Evolutionary conservation across 2,113 vertebrate genomes (phyloP), one percentile per base, ranked within the genome.

Genomic region (Albula goreensis): DNA sequence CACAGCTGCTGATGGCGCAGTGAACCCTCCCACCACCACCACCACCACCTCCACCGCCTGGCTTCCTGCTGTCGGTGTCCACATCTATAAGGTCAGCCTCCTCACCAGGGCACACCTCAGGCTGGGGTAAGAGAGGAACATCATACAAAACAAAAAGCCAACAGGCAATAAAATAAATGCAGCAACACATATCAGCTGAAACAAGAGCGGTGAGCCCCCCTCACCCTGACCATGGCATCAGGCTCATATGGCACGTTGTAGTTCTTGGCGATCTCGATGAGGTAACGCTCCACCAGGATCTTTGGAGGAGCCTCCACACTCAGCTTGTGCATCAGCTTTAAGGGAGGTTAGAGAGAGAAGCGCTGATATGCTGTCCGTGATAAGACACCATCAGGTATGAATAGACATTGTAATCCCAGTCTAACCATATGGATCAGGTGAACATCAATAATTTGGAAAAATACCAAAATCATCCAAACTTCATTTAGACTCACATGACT

Each of bases 251-350:
- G 97, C 7, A 99, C 98, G 4, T 97, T 99, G 88, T 99, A 99
- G 93, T 99, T 99, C 95, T 99, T 99, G 77, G 98, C 98, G 15
- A 99, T 99, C 94, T 99, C 98, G 0, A 99, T 99, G 90, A 99
- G 94, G 89, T 99, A 99, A 86, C 97, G 96, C 90, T 99, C 98
- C 89, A 99, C 98, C 87, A 99, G 92, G 89, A 99, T 99, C 94
- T 98, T 99, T 81, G 98, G 98, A 2, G 98, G 98, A 0, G 98
- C 97, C 91, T 99, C 98, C 85, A 99, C 96, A 0, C 97, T 98
- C 90, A 99, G 90, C 90, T 99, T 99, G 91, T 99, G 98, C 96
- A 99, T 99, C 82, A 99, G 93, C 98, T 99, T 77, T 49, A 90
- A 92, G 25, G 87, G 63, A 86, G 25, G 84, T 2, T 52, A 80